Base-by-base conservation (phyloP, 2,113 vertebrate species). In the Hippocampus abdominalis region DNA sequence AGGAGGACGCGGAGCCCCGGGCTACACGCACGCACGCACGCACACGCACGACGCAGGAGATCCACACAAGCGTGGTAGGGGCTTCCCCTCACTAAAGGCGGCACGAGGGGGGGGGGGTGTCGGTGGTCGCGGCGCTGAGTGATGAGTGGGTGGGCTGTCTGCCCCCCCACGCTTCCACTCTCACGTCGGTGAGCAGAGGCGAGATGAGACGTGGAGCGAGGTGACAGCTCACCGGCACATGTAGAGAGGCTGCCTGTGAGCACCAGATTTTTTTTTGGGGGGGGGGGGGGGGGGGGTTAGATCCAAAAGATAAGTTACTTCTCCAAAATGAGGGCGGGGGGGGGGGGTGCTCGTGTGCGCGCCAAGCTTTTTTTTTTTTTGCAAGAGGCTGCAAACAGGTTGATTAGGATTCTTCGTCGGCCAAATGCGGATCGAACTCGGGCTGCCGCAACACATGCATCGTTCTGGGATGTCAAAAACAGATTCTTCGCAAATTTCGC, bases 341-440 rank as follows among this genome's bases (percentile, higher is more conserved):
- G 69, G 54, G 72, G 73, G 77, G 76, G 73, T 84, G 75, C 76
- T 18, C 81, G 84, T 73, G 86, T 88, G 86, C 71, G 81, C 85
- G 78, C 79, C 53, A 71, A 75, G 83, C 46, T 69, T 80, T n/a
- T n/a, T n/a, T n/a, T n/a, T n/a, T n/a, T n/a, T 79, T 75, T 70
- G 87, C 81, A 71, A 79, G 67, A 46, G 66, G 64, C 67, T 60
- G 84, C 81, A 76, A 85, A 91, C 85, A 86, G 81, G 84, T 87
- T 91, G 84, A 89, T 89, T 84, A 84, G 78, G 83, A 91, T 90
- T 87, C 85, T 69, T 74, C 77, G 72, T 75, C 6, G 12, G 69
- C 61, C 46, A 27, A 3, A 29, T 66, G 18, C 29, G 21, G 1
- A 20, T 3, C 42, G 15, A 9, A 39, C 36, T 12, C 18, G 10